Base-by-base conservation (phyloP, 2,797 vertebrate genomes). In the Rhinogobio ventralis region DNA sequence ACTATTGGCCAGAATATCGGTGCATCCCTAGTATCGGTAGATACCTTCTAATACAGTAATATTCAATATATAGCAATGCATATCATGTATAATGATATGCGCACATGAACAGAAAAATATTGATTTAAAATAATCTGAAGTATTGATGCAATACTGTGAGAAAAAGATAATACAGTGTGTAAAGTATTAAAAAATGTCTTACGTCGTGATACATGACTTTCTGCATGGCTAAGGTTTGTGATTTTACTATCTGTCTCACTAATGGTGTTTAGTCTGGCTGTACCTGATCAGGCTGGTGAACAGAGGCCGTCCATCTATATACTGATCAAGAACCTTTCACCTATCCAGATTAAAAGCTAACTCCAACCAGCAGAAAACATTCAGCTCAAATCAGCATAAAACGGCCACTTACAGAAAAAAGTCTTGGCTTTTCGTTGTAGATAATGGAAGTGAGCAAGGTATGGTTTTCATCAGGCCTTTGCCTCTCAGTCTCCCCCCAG, bases 181-280 rank as follows among this genome's bases (percentile, higher is more conserved):
- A 25, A 71, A 46, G 39, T 25, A 3, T 0, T 25, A 17, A 13
- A 45, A 17, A 8, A 46, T n/a, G 25, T 17, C 14, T 28, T 46
- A 0, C 5, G 2, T 28, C 14, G 13, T 30, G 14, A 30, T 64
- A 3, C 5, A 28, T 62, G 13, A 62, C 13, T 62, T 28, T 88
- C 83, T 90, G 57, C 53, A 46, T 66, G 64, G 83, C 81, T 79
- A 25, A 75, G 81, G 68, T 89, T 82, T 82, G 86, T 89, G 81
- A 90, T 90, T n/a, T 84, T 85, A 77, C 79, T 75, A 15, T 83
- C 86, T 73, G 64, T 62, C 64, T 72, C 23, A 15, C 69, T 88
- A 86, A 87, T 88, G 82, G 66, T 82, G 81, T 69, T 64, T 28
- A 55, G 74, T 69, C 80, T 85, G 87, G 66, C 46, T 68, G 75